Evolutionary conservation across 1,140 invertebrate species (phyloP), one percentile per base, ranked within the genome.

Genomic region (Physella acuta): DNA sequence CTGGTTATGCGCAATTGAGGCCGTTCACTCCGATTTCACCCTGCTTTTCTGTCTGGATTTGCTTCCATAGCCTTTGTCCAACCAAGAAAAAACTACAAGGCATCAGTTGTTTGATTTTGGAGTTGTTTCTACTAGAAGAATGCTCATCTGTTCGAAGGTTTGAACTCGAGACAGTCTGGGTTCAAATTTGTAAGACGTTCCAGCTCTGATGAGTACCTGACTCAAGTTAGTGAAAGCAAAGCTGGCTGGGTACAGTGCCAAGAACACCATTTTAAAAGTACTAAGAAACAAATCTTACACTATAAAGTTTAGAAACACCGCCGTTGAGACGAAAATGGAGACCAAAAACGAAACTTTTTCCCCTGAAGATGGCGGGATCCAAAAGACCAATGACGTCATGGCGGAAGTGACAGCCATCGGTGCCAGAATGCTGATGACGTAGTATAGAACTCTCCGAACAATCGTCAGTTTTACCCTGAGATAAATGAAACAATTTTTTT

Each of bases 311-410:
- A 60, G 58, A n/a, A 60, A 60, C 4, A 60, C 58, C 2, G 33
- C 33, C n/a, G 33, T 11, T 11, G 58, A 34, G 8, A 36, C 31
- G 24, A 60, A 60, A 4, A 60, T 34, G 33, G 58, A 31, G 31
- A 60, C 58, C 31, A 60, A 39, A 33, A 60, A 60, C 1, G 58
- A 60, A n/a, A 60, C 37, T n/a, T 60, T 60, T 33, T 60, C 58
- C 24, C 58, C 58, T 26, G 58, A 60, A 36, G 11, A 1, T 11
- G 58, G 58, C 3, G 58, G 58, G 24, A 60, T 60, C 31, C 31
- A 60, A 33, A 60, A 60, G 1, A 60, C 58, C 14, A 60, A 1
- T 11, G 58, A 34, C 8, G 58, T 60, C 31, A 60, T 33, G 11
- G 24, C 24, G 17, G 58, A 60, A 3, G 33, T 60, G 16, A 60